Evolutionary conservation across 2,888 invertebrate species (phyloP), one percentile per base, ranked within the genome.

Genomic region (Epinotia brunnichana): DNA sequence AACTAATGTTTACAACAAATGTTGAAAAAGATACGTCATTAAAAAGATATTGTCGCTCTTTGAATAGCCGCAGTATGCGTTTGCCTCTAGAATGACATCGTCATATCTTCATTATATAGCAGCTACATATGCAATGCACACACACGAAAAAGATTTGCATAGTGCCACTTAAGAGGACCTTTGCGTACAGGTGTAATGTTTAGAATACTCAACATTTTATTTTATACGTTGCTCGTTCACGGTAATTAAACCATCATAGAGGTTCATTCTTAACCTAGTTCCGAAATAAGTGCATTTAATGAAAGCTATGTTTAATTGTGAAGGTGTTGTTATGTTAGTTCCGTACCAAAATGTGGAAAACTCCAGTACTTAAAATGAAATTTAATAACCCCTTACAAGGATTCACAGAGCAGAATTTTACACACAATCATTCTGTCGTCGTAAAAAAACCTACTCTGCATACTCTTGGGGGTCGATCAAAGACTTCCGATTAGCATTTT

Each of bases 131-230:
- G n/a, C n/a, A n/a, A n/a, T 41, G 41, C 41, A 53, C 24, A 39
- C 51, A 53, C 17, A 39, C 24, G 39, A 61, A 29, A 59, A 53
- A 53, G 53, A 39, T 53, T 61, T 60, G 69, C 60, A 41, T 39
- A 48, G 69, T 41, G 41, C 24, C 69, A 53, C 69, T 61, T 19
- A 39, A 41, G 59, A 11, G 44, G 29, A 56, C 4, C 57, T 67
- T 67, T 67, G 17, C 67, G 56, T 67, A 57, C 9, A 59, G 29
- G 13, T 5, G 53, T 11, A 24, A n/a, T 69, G 57, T 61, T 61
- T 24, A 61, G 17, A 61, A 53, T 54, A 53, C 21, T 60, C 59
- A 15, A 35, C 48, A 66, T 66, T 21, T 66, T 54, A 54, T 24
- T 66, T 56, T 44, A 15, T 39, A 39, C 39, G 59, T 59, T 29